Conservation (phyloP, 1,140 invertebrate genomes). For the Oppia nitens region DNA sequence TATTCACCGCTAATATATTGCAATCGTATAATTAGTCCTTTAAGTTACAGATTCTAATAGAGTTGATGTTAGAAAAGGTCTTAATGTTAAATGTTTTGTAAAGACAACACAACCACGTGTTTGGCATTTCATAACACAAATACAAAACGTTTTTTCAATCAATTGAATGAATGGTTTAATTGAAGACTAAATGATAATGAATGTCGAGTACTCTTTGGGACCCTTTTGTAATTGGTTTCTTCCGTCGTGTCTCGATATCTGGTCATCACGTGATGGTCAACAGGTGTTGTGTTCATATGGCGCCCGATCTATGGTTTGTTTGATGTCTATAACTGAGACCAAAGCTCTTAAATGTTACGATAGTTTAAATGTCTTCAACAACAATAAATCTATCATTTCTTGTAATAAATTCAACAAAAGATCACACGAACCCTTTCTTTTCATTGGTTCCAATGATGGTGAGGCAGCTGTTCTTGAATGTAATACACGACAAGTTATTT, state of each 20-base stretch:
- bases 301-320: neutral
- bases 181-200: neutral
- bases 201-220: conserved; percentile 5
- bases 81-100: neutral
- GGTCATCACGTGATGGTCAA: neutral
- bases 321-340: neutral
- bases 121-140: neutral
- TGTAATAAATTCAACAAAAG: neutral
- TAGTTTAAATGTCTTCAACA: conserved; percentile 2
- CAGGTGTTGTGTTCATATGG: conserved; percentile 1
- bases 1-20: too few relatives aligned
- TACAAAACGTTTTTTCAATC: neutral
- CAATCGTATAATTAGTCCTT: too few relatives aligned
- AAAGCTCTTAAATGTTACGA: neutral
- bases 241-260: conserved; percentile 7
- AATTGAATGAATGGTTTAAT: neutral
- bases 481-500: neutral
- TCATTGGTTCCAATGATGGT: conserved; percentile 7
- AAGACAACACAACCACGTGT: neutral
- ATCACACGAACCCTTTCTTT: neutral
- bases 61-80: neutral
- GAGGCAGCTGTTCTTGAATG: neutral
- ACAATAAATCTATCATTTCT: neutral
- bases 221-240: conserved; percentile 12
- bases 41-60: neutral